Conservation (phyloP, 1,140 invertebrate genomes). For the Cepaea nemoralis region DNA sequence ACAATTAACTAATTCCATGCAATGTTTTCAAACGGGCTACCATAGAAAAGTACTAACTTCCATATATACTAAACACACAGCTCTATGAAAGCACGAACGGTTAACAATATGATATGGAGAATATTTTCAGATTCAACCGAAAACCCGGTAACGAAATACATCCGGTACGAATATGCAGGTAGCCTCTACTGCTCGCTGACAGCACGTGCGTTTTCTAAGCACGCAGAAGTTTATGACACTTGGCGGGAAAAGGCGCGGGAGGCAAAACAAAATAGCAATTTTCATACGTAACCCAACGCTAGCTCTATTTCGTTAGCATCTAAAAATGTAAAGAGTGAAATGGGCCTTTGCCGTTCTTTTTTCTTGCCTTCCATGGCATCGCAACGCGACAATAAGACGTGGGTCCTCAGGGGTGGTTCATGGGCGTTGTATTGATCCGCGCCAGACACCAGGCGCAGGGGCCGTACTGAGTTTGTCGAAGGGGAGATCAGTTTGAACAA, state of each 20-base stretch:
- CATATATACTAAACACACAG: too few relatives aligned
- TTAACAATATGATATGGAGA: too few relatives aligned
- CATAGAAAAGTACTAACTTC: too few relatives aligned
- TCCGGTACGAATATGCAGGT: too few relatives aligned
- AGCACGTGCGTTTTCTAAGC: background rate
- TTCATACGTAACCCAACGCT: background rate
- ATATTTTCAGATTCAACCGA: too few relatives aligned
- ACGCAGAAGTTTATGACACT: background rate
- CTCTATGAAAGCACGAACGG: too few relatives aligned
- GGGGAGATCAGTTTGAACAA: background rate
- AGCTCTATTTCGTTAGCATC: background rate
- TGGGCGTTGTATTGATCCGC: background rate
- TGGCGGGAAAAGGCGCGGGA: background rate
- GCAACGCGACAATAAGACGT: background rate
- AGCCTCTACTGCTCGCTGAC: too few relatives aligned
- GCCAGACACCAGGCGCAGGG: background rate
- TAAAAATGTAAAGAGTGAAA: background rate
- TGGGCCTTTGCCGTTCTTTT: background rate
- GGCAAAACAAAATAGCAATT: background rate
- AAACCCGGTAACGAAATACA: too few relatives aligned
- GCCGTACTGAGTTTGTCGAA: background rate
- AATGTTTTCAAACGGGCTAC: too few relatives aligned
- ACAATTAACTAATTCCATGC: too few relatives aligned
- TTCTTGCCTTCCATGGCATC: background rate
- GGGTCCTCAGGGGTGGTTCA: background rate